Percentiles rank a stretch among this genome's conserved stretches.
Evolutionary conservation across 2,797 vertebrate species (phyloP).

Genomic region (Propithecus deckenii): DNA sequence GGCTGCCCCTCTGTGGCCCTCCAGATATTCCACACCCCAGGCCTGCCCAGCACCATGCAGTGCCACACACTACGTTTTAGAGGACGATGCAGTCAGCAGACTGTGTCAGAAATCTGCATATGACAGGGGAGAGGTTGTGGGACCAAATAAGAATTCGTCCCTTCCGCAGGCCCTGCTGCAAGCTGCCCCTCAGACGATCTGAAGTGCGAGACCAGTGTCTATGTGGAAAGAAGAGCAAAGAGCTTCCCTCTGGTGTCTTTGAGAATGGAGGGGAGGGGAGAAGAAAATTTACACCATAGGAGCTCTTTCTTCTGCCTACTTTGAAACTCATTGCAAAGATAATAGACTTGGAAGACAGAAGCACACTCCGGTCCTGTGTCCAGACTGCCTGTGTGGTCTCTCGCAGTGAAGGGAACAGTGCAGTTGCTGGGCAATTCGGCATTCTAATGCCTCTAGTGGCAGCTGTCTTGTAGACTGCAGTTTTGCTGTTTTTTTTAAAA

Average conservation of each 20-base stretch:
- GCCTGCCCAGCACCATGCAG: no score
- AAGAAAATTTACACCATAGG: not conserved
- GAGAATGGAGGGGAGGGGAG: no score
- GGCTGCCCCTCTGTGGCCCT: not conserved
- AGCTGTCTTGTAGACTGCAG: not conserved
- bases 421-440: not conserved
- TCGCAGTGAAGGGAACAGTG: fast-evolving
- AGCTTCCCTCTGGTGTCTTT: not conserved
- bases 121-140: not conserved
- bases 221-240: not conserved
- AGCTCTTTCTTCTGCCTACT: not conserved
- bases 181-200: not conserved
- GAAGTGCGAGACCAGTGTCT: fast-evolving
- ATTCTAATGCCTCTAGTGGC: not conserved
- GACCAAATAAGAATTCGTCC: not conserved
- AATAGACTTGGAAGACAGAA: not conserved
- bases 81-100: not conserved
- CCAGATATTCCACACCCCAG: not conserved
- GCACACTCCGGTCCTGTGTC: not conserved
- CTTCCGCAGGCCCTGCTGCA: not conserved
- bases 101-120: not conserved
- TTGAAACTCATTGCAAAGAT: not conserved
- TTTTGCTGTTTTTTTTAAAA: not conserved
- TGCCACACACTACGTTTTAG: not conserved
- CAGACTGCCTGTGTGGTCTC: not conserved